Evolutionary conservation across 2,113 vertebrate genomes (phyloP), one percentile per base, ranked within the genome.

Genomic region (Bufo gargarizans): DNA sequence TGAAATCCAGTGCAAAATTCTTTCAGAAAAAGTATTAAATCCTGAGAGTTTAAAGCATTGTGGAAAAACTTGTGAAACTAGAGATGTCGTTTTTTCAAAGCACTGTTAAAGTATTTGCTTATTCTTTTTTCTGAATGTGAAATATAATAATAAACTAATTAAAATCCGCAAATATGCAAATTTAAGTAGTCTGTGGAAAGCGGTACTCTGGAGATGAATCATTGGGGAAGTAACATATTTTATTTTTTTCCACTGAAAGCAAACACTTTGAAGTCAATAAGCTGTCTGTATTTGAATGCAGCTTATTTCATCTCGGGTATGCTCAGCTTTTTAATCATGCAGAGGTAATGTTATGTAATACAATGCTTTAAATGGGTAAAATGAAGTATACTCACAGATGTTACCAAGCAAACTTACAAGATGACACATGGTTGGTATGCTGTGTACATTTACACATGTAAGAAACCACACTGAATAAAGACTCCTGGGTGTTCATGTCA

Each of bases 251-350:
- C 47, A 49, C 22, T 58, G 16, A 65, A 78, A 50, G 20, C 33
- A 58, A 87, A 47, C 19, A 17, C 63, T 71, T 80, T 87, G 86
- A 87, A 87, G 86, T 87, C 77, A 81, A 71, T 71, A 87, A 81
- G 61, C n/a, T 87, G 65, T 87, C 53, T 80, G 33, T 56, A 53
- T 79, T 86, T 87, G n/a, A 72, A 81, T 80, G 50, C 49, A 13
- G 53, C n/a, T 72, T 71, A 58, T 87, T 81, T 80, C 50, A 56
- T 81, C 58, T 81, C 10, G 12, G 77, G 11, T 86, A 56, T 79
- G 77, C 53, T 20, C 3, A 56, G 53, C 50, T 59, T 82, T 80
- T 81, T 82, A 87, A 81, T 79, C 47, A 86, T 47, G 33, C 20
- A 50, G 45, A 55, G 33, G 20, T 67, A 67, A 65, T 77, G 8